Conservation (phyloP, 2,113 vertebrate species). For the Vanacampus margaritifer region DNA sequence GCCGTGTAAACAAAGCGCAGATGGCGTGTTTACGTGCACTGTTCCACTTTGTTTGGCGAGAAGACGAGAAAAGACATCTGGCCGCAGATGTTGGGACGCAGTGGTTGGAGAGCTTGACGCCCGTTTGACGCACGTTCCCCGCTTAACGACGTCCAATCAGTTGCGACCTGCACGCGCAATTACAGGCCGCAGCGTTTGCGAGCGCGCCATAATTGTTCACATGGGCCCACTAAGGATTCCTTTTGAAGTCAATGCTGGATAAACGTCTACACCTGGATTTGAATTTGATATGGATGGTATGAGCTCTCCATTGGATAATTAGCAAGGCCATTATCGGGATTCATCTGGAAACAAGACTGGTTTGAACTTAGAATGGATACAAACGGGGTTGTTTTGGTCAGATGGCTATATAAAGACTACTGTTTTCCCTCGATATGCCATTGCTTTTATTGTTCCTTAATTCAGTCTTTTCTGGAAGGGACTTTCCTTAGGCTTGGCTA, state of each 20-base stretch:
- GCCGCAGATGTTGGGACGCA: not conserved
- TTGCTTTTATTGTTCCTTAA: no score
- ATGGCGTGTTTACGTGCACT: slow-evolving; percentile 21
- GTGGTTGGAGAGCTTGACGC: slow-evolving; percentile 21
- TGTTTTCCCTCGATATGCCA: no score
- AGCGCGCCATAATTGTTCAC: slow-evolving; percentile 32
- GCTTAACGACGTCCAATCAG: slow-evolving; percentile 53
- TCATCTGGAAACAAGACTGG: not conserved
- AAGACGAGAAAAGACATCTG: not conserved
- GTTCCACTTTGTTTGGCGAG: slow-evolving; percentile 17
- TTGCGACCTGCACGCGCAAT: slow-evolving; percentile 43
- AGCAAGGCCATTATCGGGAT: not conserved
- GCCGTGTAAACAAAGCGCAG: slow-evolving; percentile 37
- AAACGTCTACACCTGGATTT: not conserved
- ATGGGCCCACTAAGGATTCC: slow-evolving; percentile 37
- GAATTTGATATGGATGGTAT: not conserved
- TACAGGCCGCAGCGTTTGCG: slow-evolving; percentile 37
- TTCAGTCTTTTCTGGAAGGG: no score
- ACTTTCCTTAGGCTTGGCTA: no score
- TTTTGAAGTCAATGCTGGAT: slow-evolving; percentile 6
- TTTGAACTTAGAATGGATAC: not conserved
- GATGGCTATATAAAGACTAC: not conserved
- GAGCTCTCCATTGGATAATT: not conserved
- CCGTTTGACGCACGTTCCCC: slow-evolving; percentile 43
- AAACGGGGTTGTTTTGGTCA: not conserved